Conservation (phyloP, 2,113 vertebrate species). For the Fregata magnificens region DNA sequence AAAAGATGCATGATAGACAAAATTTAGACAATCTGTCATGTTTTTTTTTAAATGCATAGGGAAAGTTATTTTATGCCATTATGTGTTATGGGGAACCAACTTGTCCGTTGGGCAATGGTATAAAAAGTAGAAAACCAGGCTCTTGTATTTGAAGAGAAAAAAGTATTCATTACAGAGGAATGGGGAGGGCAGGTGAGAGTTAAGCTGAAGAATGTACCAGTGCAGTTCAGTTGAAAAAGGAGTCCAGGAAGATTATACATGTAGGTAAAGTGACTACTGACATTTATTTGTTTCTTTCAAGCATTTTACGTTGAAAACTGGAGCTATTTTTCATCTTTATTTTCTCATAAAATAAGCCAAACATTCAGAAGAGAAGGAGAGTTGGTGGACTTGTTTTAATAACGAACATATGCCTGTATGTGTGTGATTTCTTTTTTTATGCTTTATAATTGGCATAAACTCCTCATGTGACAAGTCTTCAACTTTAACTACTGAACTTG, state of each 20-base stretch:
- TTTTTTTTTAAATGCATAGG: background rate
- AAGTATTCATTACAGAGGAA: background rate
- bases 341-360: slow-evolving; percentile 36
- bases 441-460: slow-evolving; percentile 47
- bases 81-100: background rate
- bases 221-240: background rate
- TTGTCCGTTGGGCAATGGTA: background rate
- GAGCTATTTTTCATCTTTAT: slow-evolving; percentile 41
- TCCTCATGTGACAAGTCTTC: slow-evolving; percentile 41
- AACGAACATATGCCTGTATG: slow-evolving; percentile 26
- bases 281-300: slow-evolving; percentile 4
- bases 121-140: background rate
- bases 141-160: background rate
- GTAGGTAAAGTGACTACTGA: background rate
- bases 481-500: slow-evolving; percentile 41
- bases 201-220: background rate
- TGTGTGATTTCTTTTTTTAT: slow-evolving; percentile 27
- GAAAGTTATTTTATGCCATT: background rate
- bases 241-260: background rate
- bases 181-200: background rate
- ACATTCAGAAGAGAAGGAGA: background rate
- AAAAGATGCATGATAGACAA: background rate
- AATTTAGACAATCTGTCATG: background rate
- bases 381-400: slow-evolving; percentile 22
- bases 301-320: slow-evolving; percentile 33